Percentiles rank a stretch among this genome's conserved stretches.
Evolutionary conservation across 1,140 invertebrate species (phyloP).

Genomic region (Drosophila varians): DNA sequence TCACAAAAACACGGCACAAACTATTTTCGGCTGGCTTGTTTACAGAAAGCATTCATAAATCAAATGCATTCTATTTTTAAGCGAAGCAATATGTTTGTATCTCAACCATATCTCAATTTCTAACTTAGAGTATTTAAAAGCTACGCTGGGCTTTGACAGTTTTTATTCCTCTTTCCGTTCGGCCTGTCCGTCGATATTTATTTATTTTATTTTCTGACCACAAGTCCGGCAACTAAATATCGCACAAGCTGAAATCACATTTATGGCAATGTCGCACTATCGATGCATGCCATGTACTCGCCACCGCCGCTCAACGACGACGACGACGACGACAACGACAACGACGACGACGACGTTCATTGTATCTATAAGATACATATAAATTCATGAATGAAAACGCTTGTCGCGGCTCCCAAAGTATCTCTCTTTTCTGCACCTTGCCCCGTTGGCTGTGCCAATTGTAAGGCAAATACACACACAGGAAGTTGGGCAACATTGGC

Average conservation of each 20-base stretch:
- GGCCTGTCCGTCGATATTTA: constrained; percentile 34
- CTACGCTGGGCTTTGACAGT: neutral
- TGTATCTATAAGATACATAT: constrained; percentile 68
- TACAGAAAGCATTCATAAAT: constrained; percentile 17
- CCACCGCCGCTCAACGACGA: neutral
- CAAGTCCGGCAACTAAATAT: neutral
- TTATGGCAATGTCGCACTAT: constrained; percentile 78
- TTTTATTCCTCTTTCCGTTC: neutral
- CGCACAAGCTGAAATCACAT: constrained; percentile 48
- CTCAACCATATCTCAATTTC: no score
- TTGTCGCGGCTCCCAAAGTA: constrained; percentile 7
- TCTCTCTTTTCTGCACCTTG: neutral
- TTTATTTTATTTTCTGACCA: constrained; percentile 28
- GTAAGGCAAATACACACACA: constrained; percentile 68
- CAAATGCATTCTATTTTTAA: constrained; percentile 32
- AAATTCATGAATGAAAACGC: constrained; percentile 79
- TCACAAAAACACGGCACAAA: neutral
- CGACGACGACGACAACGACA: constrained; percentile 27
- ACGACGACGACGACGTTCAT: constrained; percentile 29
- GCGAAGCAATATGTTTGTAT: neutral
- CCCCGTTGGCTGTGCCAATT: constrained; percentile 58
- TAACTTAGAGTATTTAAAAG: constrained; percentile 12
- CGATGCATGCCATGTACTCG: constrained; percentile 72
- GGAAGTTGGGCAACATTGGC: constrained; percentile 75
- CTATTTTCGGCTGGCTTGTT: constrained; percentile 7